These are phyloP conservation scores for Molossus alvarezi DNA, from an alignment of 2,797 vertebrate genomes.

Conservation along the genomic window DNA sequence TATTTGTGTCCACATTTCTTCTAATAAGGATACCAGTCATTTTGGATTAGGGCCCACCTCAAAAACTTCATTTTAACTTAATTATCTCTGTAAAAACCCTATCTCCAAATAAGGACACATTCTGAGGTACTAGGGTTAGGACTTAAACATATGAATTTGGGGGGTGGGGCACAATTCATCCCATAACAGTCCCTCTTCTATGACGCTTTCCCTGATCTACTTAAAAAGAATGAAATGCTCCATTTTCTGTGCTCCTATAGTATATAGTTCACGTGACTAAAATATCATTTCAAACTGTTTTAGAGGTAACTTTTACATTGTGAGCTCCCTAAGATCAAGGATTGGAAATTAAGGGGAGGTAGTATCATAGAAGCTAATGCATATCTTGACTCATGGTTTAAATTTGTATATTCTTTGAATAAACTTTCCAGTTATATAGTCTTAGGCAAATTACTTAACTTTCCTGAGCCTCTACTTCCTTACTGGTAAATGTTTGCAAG, in stretches of 20 bases:
- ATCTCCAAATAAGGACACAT: neutral
- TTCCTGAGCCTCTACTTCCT: slow-evolving; percentile 45
- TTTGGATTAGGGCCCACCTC: neutral
- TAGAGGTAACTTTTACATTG: neutral
- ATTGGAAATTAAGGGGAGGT: neutral
- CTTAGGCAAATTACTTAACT: slow-evolving; percentile 4
- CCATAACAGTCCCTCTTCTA: neutral
- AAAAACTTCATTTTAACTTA: neutral
- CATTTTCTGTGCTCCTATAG: neutral
- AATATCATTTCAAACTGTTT: neutral
- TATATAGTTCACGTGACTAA: slow-evolving; percentile 10
- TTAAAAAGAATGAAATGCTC: slow-evolving; percentile 37
- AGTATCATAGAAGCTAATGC: neutral
- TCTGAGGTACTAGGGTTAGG: neutral
- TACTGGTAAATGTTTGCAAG: slow-evolving; percentile 4
- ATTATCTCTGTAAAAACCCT: neutral
- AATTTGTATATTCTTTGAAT: neutral
- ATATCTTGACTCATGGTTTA: neutral
- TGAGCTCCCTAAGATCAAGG: neutral
- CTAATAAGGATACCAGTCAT: neutral
- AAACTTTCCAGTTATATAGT: slow-evolving; percentile 14
- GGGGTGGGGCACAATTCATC: neutral
- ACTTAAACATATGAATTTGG: neutral
- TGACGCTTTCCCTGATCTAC: neutral
- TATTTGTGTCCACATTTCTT: neutral